These are phyloP conservation scores for Gymnothorax javanicus DNA, from an alignment of 2,797 vertebrate genomes.

Conservation along the genomic window DNA sequence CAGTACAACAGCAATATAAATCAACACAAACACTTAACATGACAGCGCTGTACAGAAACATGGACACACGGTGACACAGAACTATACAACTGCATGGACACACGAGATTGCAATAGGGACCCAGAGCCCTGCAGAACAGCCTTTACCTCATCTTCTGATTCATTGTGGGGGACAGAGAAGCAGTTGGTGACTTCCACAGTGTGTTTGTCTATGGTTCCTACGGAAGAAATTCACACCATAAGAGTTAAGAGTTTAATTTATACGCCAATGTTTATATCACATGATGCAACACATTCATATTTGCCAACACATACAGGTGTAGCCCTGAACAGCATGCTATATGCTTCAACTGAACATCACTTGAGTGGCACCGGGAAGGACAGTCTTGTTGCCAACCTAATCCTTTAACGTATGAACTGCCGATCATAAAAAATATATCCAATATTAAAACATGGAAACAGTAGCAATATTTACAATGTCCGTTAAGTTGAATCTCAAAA, in stretches of 20 bases:
- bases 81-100: not conserved
- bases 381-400: too few species aligned
- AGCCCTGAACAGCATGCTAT: too few species aligned
- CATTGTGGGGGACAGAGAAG: conserved; percentile 98
- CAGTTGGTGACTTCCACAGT: conserved; percentile 97
- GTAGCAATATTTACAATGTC: too few species aligned
- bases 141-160: conserved; percentile 96
- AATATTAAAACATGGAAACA: too few species aligned
- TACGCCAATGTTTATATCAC: not conserved
- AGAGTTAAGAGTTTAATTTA: not conserved
- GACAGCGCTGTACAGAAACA: not conserved
- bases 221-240: not conserved
- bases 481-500: too few species aligned
- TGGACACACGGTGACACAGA: not conserved
- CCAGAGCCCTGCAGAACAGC: not conserved
- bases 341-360: not conserved
- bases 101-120: not conserved
- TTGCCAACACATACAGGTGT: too few species aligned
- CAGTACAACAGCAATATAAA: not conserved
- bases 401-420: too few species aligned
- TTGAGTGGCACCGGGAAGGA: too few species aligned
- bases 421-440: too few species aligned
- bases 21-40: not conserved
- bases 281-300: not conserved
- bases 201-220: conserved; percentile 93